Evolutionary conservation across 2,113 vertebrate genomes (phyloP), one percentile per base, ranked within the genome.

Genomic region (Seriola quinqueradiata): DNA sequence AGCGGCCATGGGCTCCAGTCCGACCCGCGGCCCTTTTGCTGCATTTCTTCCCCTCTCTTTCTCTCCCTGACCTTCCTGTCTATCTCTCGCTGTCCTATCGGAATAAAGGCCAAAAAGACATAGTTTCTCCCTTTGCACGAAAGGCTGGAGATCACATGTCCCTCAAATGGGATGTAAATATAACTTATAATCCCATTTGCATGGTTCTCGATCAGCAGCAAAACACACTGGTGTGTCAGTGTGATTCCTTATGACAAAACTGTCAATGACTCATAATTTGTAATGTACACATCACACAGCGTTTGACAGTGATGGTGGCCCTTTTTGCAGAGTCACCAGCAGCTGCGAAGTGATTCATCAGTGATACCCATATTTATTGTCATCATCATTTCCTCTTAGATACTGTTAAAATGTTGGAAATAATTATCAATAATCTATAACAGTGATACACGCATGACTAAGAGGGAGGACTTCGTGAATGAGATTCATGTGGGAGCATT

Each of bases 381-480:
- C 16, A 52, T 19, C 0, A n/a, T 63, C n/a, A 3, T 16, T 4
- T 21, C n/a, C 8, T 23, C 25, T 23, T n/a, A 23, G 21, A 10
- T 55, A 4, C n/a, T 23, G 52, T 10, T 74, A n/a, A 73, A 32
- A 23, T n/a, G 17, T 50, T 21, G 17, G 5, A 50, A 50, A 19
- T 50, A 19, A 50, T 19, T 6, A 19, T 16, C 40, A 9, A 2
- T 10, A 8, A 42, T 52, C 50, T 52, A 2, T 19, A 21, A 50
- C 4, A 52, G 50, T 52, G 19, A 9, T 52, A 52, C 50, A 21
- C 19, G 8, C 50, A 8, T 52, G 50, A 52, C 50, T 52, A 21
- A 52, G 19, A 52, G 17, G 50, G 17, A 17, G 16, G 46, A 48
- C 48, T 50, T 14, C 3, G 13, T 46, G 44, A 44, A 46, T 46